Conservation (phyloP, 2,113 vertebrate genomes). For the Alouatta palliata region DNA sequence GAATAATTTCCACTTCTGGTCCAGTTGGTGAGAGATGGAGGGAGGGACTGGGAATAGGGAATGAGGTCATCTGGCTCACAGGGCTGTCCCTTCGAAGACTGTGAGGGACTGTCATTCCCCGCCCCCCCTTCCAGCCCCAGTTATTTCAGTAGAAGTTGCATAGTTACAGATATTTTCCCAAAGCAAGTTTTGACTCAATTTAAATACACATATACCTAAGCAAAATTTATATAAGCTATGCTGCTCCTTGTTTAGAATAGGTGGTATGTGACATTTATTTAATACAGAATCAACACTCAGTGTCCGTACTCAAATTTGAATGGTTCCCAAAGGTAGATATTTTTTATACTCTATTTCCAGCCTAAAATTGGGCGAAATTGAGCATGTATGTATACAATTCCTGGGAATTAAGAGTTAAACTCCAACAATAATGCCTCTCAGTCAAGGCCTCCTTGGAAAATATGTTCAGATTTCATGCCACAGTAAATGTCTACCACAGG, state of each 20-base stretch:
- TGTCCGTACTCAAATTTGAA: not conserved
- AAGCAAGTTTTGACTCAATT: constrained; percentile 15
- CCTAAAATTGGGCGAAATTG: not conserved
- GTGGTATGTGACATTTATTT: constrained; percentile 28
- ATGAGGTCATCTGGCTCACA: not conserved
- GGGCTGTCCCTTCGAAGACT: not conserved
- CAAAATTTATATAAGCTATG: not conserved
- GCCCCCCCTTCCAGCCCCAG: not conserved
- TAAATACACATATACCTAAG: not conserved
- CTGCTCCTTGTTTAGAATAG: not conserved
- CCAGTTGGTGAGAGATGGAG: not conserved
- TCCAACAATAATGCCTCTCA: not conserved
- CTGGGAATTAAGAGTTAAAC: not conserved
- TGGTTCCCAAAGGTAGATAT: constrained; percentile 5
- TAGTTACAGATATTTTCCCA: not conserved
- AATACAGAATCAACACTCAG: constrained; percentile 7
- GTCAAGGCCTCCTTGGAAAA: not conserved
- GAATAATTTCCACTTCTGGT: not conserved
- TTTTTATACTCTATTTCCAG: constrained; percentile 22
- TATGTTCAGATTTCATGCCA: not conserved
- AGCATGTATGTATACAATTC: not conserved
- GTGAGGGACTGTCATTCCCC: not conserved
- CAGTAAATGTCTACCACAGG: not conserved
- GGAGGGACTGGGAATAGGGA: too few relatives aligned
- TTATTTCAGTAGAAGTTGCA: not conserved